Conservation (phyloP, 2,888 invertebrate genomes). For the Polietes domitor region DNA sequence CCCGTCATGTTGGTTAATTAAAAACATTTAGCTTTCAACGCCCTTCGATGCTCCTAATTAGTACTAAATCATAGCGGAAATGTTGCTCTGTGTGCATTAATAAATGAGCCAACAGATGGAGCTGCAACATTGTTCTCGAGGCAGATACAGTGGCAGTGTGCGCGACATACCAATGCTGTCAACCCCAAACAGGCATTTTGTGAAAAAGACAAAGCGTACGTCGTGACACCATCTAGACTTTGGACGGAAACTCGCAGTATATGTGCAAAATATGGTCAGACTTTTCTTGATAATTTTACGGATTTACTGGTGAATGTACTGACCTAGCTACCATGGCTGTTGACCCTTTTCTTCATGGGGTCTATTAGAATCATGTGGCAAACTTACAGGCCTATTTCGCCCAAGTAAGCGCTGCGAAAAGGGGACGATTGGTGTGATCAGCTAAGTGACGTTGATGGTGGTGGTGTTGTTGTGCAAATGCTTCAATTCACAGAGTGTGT, state of each 20-base stretch:
- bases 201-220: not conserved
- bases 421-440: not conserved
- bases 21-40: slow-evolving; percentile 18
- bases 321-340: not conserved
- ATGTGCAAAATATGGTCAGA: not conserved
- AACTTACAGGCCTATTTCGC: not conserved
- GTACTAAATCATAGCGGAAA: slow-evolving; percentile 16
- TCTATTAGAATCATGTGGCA: not conserved
- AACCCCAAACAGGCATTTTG: not conserved
- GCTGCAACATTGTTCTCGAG: slow-evolving; percentile 9
- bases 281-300: not conserved
- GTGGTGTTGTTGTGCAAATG: slow-evolving; percentile 10
- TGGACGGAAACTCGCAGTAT: not conserved
- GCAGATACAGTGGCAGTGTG: not conserved
- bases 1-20: slow-evolving; percentile 11
- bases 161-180: not conserved
- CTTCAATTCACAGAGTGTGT: slow-evolving; percentile 1
- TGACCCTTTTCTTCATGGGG: not conserved
- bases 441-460: not conserved
- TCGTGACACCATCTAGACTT: not conserved
- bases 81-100: slow-evolving; percentile 3
- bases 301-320: not conserved
- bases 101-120: slow-evolving; percentile 38
- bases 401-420: too few relatives aligned
- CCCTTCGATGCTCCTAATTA: slow-evolving; percentile 12